Conservation (phyloP, 2,113 vertebrate genomes). For the Cervus canadensis region DNA sequence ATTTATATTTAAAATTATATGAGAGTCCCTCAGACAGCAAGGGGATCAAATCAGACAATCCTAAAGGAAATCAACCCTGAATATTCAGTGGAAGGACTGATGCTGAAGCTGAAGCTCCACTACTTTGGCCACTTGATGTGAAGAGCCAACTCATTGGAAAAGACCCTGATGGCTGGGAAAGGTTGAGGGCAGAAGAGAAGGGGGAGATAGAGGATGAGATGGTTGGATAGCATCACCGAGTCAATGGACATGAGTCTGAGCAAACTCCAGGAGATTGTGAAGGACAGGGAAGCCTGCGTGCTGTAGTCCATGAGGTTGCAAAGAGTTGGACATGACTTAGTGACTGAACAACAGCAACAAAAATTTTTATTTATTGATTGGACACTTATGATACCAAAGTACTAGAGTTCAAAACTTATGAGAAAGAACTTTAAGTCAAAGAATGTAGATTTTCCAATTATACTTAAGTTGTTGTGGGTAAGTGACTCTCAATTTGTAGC, state of each 20-base stretch:
- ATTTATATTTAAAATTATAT: background rate
- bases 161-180: background rate
- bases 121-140: background rate
- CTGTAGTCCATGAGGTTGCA: background rate
- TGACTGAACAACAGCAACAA: background rate
- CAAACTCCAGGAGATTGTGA: background rate
- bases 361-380: background rate
- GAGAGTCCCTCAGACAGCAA: background rate
- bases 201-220: background rate
- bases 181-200: background rate
- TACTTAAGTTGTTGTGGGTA: background rate
- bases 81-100: background rate
- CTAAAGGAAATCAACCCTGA: background rate
- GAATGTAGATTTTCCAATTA: background rate
- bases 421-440: conserved; percentile 13
- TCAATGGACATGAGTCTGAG: background rate
- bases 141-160: background rate
- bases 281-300: background rate
- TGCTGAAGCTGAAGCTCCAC: background rate
- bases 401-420: conserved; percentile 10
- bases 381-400: background rate
- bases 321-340: background rate
- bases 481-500: background rate
- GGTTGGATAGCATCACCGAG: background rate
- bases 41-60: background rate